Evolutionary conservation across 2,888 invertebrate species (phyloP), one percentile per base, ranked within the genome.

Genomic region (Luffia ferchaultella): DNA sequence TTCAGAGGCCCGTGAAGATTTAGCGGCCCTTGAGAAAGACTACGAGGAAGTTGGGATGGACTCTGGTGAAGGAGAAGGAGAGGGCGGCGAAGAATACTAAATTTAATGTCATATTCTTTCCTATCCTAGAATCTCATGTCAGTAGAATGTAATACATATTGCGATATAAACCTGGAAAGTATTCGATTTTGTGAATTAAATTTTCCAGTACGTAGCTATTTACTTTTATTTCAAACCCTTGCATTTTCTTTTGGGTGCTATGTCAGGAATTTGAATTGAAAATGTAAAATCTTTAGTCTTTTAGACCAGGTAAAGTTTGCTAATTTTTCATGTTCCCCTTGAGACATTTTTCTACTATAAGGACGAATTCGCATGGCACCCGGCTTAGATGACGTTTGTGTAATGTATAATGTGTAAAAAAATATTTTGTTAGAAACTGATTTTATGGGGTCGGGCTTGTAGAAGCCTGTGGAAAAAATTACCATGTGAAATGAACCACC

Each of bases 21-120:
- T 82, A 48, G 82, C 92, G 20, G 92, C 92, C 12, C 85, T 93
- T 40, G 93, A 93, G 73, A 92, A 93, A 72, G 93, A 93, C 75
- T 93, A 93, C 68, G 92, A 93, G 73, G 93, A 93, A 71, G 93
- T 93, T 53, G 93, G 92, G 58, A 91, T 92, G 90, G 93, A 93
- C 73, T 92, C 92, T 42, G 90, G 90, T 49, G 93, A 93, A 64
- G 92, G 89, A 47, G 91, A 92, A 70, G 91, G 89, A 45, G 92
- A 92, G 73, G 92, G 90, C 52, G 92, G 89, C 56, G 93, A 92
- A 63, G 92, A 93, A 79, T 91, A 90, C 74, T 91, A 88, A 16
- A 20, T 20, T 30, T 17, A 20, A 18, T 17, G 18, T 19, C 16
- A 45, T 45, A 17, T 43, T n/a, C n/a, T 3, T 3, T 43, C 3